Evolutionary conservation across 2,797 vertebrate species (phyloP).

Genomic region (Thripadectes ignobilis): DNA sequence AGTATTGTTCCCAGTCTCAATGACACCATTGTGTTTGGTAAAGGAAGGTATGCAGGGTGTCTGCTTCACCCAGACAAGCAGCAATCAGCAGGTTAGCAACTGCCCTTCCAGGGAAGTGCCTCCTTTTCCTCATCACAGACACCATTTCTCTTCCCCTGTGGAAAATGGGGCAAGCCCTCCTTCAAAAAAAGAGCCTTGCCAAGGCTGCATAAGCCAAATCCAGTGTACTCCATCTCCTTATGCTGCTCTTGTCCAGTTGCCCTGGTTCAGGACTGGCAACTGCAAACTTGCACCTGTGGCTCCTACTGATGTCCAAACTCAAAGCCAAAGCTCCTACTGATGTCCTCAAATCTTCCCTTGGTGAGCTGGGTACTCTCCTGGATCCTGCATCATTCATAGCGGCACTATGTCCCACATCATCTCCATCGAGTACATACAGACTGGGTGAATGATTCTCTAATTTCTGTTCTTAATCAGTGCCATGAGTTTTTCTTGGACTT

Average conservation of each 20-base stretch:
- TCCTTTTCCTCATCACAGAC: background rate
- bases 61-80: background rate
- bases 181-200: background rate
- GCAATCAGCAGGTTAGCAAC: background rate
- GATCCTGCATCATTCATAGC: fast-evolving
- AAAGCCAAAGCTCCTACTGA: background rate
- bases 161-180: background rate
- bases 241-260: background rate
- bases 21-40: background rate
- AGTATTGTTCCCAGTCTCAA: background rate
- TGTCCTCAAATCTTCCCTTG: background rate
- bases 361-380: background rate
- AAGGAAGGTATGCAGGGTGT: background rate
- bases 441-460: background rate
- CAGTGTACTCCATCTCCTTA: background rate
- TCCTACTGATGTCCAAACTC: background rate
- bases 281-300: background rate
- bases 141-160: background rate
- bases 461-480: background rate
- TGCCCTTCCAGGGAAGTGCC: background rate
- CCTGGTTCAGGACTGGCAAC: background rate
- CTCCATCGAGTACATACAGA: background rate
- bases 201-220: background rate
- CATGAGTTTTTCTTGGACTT: background rate
- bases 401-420: background rate